A percentile compares a stretch with the other conserved stretches of the same genome.
Conservation (phyloP, 2,113 vertebrate genomes). For the Eulemur rufifrons region DNA sequence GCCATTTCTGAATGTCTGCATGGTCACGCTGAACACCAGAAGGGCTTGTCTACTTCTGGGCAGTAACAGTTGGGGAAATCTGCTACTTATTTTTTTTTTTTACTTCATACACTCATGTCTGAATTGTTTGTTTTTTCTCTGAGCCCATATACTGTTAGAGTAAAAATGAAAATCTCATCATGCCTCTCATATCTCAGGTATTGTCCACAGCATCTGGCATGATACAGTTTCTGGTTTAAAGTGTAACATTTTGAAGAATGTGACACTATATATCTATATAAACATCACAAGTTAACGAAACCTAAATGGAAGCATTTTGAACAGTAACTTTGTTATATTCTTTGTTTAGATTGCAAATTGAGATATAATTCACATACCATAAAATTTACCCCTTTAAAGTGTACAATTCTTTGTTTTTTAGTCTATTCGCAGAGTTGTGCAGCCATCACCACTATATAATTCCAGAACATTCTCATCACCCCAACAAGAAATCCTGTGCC, state of each 20-base stretch:
- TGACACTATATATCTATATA: background rate
- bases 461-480: background rate
- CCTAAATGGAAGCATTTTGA: background rate
- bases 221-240: background rate
- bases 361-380: background rate
- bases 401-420: background rate
- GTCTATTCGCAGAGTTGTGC: background rate
- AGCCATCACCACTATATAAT: background rate
- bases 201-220: background rate
- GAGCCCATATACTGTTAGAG: fast-evolving
- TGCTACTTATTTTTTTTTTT: background rate
- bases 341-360: background rate
- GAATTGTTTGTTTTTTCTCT: too few species aligned
- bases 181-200: background rate
- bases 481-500: fast-evolving
- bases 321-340: background rate
- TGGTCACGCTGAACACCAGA: fast-evolving
- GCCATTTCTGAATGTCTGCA: background rate
- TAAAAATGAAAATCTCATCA: background rate
- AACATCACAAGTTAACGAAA: background rate
- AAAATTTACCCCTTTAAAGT: background rate
- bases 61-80: background rate
- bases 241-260: background rate
- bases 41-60: background rate
- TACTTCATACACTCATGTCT: fast-evolving